These are phyloP conservation scores for Nomia melanderi DNA, from an alignment of 1,140 invertebrate genomes.

Conservation along the genomic window DNA sequence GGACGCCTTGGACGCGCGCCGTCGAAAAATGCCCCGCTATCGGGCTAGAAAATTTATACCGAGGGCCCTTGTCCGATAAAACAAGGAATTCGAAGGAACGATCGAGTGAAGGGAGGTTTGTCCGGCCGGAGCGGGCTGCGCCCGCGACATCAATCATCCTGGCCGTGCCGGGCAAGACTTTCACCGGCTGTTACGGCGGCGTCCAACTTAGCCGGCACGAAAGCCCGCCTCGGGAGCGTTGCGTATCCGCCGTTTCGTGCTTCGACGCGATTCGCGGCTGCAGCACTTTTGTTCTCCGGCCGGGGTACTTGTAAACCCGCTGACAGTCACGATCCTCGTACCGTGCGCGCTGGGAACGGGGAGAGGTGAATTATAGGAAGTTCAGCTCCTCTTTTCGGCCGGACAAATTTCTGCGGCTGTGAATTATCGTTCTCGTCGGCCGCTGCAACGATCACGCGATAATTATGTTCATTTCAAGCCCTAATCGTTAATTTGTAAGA, in stretches of 20 bases:
- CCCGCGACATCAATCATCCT: slow-evolving; percentile 65
- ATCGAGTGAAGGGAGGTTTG: slow-evolving; percentile 66
- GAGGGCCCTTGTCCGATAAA: slow-evolving; percentile 46
- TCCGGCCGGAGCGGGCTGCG: slow-evolving; percentile 42
- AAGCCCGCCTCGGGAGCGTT: neutral
- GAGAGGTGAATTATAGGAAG: too few species aligned
- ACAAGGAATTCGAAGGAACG: slow-evolving; percentile 54
- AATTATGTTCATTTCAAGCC: too few species aligned
- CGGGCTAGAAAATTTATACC: slow-evolving; percentile 46
- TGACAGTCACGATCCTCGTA: too few species aligned
- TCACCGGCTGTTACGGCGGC: slow-evolving; percentile 57
- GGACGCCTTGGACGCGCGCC: slow-evolving; percentile 6
- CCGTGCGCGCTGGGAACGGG: too few species aligned
- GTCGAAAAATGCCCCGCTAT: slow-evolving; percentile 36
- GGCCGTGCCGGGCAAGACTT: slow-evolving; percentile 55
- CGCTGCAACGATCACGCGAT: too few species aligned
- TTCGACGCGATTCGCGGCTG: neutral
- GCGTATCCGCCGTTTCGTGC: neutral
- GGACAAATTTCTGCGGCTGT: too few species aligned
- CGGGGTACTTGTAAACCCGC: too few species aligned
- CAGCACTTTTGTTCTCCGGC: too few species aligned
- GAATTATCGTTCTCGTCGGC: too few species aligned
- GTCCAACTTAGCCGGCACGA: slow-evolving; percentile 32
- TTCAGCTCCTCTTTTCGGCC: too few species aligned
- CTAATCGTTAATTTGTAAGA: too few species aligned